Percentiles rank a stretch among this genome's conserved stretches.
Evolutionary conservation across 2,888 invertebrate species (phyloP).

Genomic region (Cremastinae sp.): DNA sequence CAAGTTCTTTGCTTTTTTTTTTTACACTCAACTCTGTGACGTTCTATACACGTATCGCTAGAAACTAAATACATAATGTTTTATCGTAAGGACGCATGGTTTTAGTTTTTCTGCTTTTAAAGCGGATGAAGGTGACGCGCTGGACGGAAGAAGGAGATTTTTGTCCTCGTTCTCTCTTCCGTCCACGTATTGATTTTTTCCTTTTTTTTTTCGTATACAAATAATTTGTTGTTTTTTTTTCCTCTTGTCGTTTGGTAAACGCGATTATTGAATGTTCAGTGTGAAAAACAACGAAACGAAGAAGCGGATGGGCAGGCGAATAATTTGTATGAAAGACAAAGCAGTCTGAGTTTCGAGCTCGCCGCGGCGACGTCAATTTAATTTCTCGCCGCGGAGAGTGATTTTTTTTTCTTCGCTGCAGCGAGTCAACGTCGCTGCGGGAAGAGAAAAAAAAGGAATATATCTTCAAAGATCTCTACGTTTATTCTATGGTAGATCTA

Average conservation of each 20-base stretch:
- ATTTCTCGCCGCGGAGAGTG: constrained; percentile 26
- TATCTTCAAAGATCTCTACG: constrained; percentile 30
- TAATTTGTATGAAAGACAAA: constrained; percentile 18
- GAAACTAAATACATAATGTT: constrained; percentile 66
- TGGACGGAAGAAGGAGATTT: background rate
- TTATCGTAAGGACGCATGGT: constrained; percentile 51
- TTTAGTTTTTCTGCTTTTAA: constrained; percentile 17
- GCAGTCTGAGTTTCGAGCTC: constrained; percentile 11
- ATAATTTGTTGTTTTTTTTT: constrained; percentile 19
- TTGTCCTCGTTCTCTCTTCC: constrained; percentile 14
- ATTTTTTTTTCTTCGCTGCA: constrained; percentile 19
- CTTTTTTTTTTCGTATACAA: constrained; percentile 39
- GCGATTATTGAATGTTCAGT: constrained; percentile 34
- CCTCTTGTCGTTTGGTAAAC: constrained; percentile 6
- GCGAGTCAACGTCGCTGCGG: constrained; percentile 14
- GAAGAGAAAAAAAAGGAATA: constrained; percentile 25
- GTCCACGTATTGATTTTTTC: constrained; percentile 2
- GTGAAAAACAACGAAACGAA: constrained; percentile 22
- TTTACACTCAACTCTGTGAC: constrained; percentile 60
- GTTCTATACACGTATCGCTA: constrained; percentile 65
- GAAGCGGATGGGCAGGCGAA: constrained; percentile 47
- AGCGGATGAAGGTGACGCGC: background rate
- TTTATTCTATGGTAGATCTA: constrained; percentile 60
- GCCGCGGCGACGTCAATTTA: constrained; percentile 27
- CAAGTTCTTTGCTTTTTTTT: constrained; percentile 57